Conservation (phyloP, 1,140 invertebrate genomes). For the Notospermus geniculatus region DNA sequence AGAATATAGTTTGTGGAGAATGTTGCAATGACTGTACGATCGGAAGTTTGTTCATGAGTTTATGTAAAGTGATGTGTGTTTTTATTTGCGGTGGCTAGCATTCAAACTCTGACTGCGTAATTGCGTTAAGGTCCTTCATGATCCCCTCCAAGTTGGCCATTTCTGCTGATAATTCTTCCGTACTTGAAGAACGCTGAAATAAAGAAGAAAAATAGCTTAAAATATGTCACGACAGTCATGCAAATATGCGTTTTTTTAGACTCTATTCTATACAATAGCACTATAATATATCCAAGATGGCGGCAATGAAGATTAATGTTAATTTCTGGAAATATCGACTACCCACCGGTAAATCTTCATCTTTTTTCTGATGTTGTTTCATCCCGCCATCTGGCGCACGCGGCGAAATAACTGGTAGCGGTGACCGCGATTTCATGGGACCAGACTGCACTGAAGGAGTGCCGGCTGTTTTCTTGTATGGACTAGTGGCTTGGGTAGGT, state of each 20-base stretch:
- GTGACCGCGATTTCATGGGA: conserved; percentile 39
- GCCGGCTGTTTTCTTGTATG: conserved; percentile 48
- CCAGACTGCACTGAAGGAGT: conserved; percentile 34
- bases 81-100: conserved; percentile 34
- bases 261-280: too few relatives aligned
- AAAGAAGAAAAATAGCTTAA: conserved; percentile 19
- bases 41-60: too few relatives aligned
- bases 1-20: too few relatives aligned
- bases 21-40: too few relatives aligned
- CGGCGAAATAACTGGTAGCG: conserved; percentile 45
- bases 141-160: conserved; percentile 97
- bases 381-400: conserved; percentile 46
- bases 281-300: too few relatives aligned
- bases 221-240: too few relatives aligned
- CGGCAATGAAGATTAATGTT: too few relatives aligned
- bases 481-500: conserved; percentile 42
- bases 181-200: conserved; percentile 50
- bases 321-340: too few relatives aligned
- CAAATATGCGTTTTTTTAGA: too few relatives aligned
- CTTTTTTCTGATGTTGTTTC: conserved; percentile 30
- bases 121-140: conserved; percentile 96
- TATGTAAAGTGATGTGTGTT: too few relatives aligned
- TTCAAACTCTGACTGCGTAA: conserved; percentile 66
- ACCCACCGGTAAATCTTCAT: conserved; percentile 30
- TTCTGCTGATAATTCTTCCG: conserved; percentile 90